Conservation (phyloP, 1,140 invertebrate species). For the Bombyx mandarina region DNA sequence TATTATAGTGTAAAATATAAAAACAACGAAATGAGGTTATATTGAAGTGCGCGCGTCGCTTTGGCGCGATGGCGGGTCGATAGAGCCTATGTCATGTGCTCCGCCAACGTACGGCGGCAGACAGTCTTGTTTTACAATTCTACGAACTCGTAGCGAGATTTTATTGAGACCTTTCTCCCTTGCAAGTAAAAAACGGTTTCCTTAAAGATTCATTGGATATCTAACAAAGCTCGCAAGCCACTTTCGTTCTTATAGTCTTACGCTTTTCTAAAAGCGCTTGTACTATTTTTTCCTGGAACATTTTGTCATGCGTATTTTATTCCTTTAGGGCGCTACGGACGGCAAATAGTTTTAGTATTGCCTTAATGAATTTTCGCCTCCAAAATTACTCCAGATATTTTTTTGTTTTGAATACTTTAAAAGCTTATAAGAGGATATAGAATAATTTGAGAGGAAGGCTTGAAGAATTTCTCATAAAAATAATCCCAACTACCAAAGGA, state of each 20-base stretch:
- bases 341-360: neutral
- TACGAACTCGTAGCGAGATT: conserved; percentile 20
- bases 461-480: too few species aligned
- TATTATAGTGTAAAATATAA: conserved; percentile 9
- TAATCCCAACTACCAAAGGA: too few species aligned
- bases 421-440: too few species aligned
- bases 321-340: conserved; percentile 1
- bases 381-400: too few species aligned
- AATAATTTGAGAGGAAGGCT: too few species aligned
- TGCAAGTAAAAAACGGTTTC: conserved; percentile 2
- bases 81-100: conserved; percentile 52
- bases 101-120: conserved; percentile 48
- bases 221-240: neutral
- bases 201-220: neutral
- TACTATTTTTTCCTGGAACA: conserved; percentile 4
- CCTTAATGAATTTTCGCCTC: too few species aligned
- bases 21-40: conserved; percentile 19
- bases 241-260: neutral
- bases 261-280: neutral
- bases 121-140: conserved; percentile 58
- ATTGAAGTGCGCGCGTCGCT: conserved; percentile 59
- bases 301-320: neutral
- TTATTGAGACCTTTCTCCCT: conserved; percentile 29
- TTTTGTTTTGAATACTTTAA: too few species aligned
- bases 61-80: conserved; percentile 31